Evolutionary conservation across 2,888 invertebrate genomes (phyloP).

Genomic region (Syrphus vitripennis): DNA sequence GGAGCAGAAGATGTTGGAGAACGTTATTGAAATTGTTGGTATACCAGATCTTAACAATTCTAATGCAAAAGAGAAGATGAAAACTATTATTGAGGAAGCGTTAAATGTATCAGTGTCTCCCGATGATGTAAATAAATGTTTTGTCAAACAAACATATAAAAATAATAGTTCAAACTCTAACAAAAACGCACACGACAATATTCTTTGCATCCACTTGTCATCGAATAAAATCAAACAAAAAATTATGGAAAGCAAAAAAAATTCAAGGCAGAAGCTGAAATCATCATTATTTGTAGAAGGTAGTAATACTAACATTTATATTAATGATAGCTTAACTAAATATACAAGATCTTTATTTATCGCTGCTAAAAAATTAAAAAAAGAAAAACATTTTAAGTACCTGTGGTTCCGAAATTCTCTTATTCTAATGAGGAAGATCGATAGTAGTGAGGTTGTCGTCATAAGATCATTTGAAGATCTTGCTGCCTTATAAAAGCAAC

Average conservation of each 20-base stretch:
- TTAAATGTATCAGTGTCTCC: neutral
- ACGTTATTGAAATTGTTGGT: conserved; percentile 4
- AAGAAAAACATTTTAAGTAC: conserved; percentile 1
- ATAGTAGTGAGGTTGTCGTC: neutral
- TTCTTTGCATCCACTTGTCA: too few relatives aligned
- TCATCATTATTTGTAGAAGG: too few relatives aligned
- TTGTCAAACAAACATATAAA: too few relatives aligned
- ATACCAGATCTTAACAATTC: neutral
- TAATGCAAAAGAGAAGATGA: neutral
- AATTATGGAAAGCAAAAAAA: too few relatives aligned
- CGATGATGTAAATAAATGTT: too few relatives aligned
- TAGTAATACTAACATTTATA: too few relatives aligned
- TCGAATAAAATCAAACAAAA: too few relatives aligned
- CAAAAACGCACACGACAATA: too few relatives aligned
- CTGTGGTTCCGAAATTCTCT: neutral
- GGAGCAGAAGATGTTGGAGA: conserved; percentile 12
- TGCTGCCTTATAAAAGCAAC: neutral
- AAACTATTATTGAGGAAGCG: neutral
- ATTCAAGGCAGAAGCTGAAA: too few relatives aligned
- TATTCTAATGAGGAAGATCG: neutral
- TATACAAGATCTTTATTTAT: neutral
- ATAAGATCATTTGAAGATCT: neutral
- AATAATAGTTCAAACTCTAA: too few relatives aligned
- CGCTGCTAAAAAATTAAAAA: conserved; percentile 10
- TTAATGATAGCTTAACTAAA: neutral